A percentile compares a stretch with the other conserved stretches of the same genome.
Conservation (phyloP, 2,888 invertebrate species). For the Cordilura impudica region DNA sequence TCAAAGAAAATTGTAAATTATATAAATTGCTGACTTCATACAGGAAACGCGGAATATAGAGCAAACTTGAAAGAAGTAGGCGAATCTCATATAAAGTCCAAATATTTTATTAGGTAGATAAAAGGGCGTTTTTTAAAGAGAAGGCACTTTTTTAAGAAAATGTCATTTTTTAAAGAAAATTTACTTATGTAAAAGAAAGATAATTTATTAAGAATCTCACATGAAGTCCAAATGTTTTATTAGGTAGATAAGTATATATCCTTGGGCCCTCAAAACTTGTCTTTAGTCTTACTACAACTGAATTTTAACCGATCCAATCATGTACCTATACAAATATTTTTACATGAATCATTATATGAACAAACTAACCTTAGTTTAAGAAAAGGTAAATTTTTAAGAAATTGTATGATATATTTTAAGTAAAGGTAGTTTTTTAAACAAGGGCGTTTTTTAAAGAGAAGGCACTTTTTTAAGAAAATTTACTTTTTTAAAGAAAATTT, state of each 20-base stretch:
- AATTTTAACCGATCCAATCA: not conserved
- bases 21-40: too few relatives aligned
- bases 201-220: too few relatives aligned
- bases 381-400: too few relatives aligned
- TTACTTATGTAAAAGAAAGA: too few relatives aligned
- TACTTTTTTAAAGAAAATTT: too few relatives aligned
- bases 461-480: too few relatives aligned
- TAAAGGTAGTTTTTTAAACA: too few relatives aligned
- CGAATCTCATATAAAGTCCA: too few relatives aligned
- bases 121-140: not conserved
- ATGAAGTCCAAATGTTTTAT: conserved; percentile 8
- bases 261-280: not conserved
- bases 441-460: too few relatives aligned
- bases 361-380: too few relatives aligned
- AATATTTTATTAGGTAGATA: not conserved
- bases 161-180: conserved; percentile 31
- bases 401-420: too few relatives aligned
- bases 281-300: not conserved
- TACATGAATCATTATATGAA: too few relatives aligned
- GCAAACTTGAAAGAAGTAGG: not conserved
- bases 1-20: not conserved
- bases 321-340: not conserved
- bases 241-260: not conserved
- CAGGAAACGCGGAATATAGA: not conserved
- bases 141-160: conserved; percentile 5